These are phyloP conservation scores for Sebastes cheni DNA, from an alignment of 2,797 vertebrate species.

Conservation along the genomic window DNA sequence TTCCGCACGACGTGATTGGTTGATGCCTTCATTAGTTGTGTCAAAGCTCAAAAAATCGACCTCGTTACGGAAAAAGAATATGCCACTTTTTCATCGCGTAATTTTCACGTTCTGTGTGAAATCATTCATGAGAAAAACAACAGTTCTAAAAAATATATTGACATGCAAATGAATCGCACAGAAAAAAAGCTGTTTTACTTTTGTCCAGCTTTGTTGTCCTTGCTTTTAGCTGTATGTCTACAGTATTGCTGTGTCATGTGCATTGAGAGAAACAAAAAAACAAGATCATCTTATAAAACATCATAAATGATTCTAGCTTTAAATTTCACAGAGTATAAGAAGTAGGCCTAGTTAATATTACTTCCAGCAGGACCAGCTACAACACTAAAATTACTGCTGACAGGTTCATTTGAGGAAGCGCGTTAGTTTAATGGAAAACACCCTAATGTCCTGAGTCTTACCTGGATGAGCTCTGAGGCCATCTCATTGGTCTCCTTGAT, in stretches of 20 bases:
- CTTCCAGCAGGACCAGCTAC: background rate
- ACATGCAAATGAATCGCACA: no score
- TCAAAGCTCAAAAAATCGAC: accelerated
- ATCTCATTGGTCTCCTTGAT: constrained; percentile 49
- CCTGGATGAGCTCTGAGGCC: constrained; percentile 31
- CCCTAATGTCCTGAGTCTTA: constrained; percentile 13
- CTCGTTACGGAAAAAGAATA: accelerated
- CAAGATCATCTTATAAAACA: background rate
- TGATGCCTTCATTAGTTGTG: no score
- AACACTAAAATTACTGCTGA: background rate
- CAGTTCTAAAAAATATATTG: accelerated
- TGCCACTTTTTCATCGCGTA: accelerated
- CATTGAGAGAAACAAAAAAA: background rate
- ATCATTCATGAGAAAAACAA: accelerated
- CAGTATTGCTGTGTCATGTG: background rate
- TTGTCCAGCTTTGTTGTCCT: background rate
- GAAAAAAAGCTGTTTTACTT: accelerated
- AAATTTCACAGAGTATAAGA: background rate
- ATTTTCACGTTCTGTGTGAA: no score
- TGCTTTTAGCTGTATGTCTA: background rate
- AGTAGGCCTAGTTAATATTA: background rate
- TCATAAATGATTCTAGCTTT: background rate
- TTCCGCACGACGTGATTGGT: no score
- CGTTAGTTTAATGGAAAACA: background rate
- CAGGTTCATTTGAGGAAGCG: background rate